phyloP scores from a whole-genome alignment of 2,888 invertebrate species.

The Drosophila austrosaltans region DNA sequence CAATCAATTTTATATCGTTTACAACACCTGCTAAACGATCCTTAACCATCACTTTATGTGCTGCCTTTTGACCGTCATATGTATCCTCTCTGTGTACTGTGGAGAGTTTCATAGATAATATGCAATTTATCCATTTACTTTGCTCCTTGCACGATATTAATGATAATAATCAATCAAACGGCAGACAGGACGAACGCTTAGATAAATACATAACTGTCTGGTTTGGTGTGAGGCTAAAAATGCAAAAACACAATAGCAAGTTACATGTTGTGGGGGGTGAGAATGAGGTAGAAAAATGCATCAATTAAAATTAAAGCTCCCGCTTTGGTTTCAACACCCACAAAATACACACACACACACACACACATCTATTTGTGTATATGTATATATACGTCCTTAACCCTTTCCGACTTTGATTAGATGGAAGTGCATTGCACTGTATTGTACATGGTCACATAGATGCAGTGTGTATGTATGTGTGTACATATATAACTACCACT shows the following conservation, averaged over 20 bases:
- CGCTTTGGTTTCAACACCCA: constrained; percentile 29
- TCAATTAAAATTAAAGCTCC: constrained; percentile 68
- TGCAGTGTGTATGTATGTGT: neutral
- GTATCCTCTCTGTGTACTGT: constrained; percentile 23
- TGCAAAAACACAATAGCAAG: too few species aligned
- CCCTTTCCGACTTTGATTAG: constrained; percentile 58
- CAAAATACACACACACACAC: neutral
- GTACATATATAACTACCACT: constrained; percentile 1
- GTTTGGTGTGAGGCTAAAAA: constrained; percentile 13
- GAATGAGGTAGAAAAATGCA: constrained; percentile 51
- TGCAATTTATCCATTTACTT: constrained; percentile 19
- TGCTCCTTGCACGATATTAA: constrained; percentile 22
- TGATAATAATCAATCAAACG: constrained; percentile 49
- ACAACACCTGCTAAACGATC: constrained; percentile 6
- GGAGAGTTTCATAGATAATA: constrained; percentile 21
- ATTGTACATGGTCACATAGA: constrained; percentile 35
- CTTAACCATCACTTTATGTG: neutral
- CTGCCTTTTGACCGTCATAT: constrained; percentile 23
- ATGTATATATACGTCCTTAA: constrained; percentile 20
- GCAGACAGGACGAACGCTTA: constrained; percentile 29
- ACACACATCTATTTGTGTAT: neutral
- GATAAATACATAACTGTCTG: constrained; percentile 42
- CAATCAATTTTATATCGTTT: neutral
- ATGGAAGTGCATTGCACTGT: constrained; percentile 72
- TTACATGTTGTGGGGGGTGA: neutral